Evolutionary conservation across 2,888 invertebrate genomes (phyloP).

Genomic region (Coremacera marginata): DNA sequence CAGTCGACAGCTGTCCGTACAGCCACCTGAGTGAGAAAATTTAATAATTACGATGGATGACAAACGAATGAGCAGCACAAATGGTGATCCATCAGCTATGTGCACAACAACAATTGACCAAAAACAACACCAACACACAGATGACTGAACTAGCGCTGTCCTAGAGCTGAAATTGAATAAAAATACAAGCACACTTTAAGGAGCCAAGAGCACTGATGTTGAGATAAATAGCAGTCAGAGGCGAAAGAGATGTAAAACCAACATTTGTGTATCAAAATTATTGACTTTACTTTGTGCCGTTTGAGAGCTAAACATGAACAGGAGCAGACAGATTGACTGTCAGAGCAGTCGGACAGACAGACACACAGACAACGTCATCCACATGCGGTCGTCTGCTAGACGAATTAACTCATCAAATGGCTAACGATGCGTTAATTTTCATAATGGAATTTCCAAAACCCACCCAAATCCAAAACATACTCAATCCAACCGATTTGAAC

Average conservation of each 20-base stretch:
- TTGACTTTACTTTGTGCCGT: conserved; percentile 37
- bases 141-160: not conserved
- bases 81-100: conserved; percentile 39
- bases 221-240: no score
- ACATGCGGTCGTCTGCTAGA: conserved; percentile 53
- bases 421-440: conserved; percentile 63
- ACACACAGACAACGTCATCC: conserved; percentile 10
- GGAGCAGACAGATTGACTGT: conserved; percentile 22
- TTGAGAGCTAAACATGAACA: not conserved
- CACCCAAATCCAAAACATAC: conserved; percentile 36
- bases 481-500: not conserved
- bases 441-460: conserved; percentile 55
- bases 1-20: conserved; percentile 45
- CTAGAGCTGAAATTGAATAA: not conserved
- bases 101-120: not conserved
- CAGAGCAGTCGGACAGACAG: conserved; percentile 4
- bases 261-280: conserved; percentile 41
- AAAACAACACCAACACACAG: not conserved
- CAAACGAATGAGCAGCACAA: conserved; percentile 19
- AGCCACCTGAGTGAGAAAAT: conserved; percentile 29
- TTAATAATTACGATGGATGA: conserved; percentile 45
- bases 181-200: not conserved
- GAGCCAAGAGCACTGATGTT: not conserved
- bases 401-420: conserved; percentile 60
- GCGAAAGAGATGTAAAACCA: conserved; percentile 4